phyloP scores from a whole-genome alignment of 1,140 invertebrate species.

The Drosophila tani region DNA sequence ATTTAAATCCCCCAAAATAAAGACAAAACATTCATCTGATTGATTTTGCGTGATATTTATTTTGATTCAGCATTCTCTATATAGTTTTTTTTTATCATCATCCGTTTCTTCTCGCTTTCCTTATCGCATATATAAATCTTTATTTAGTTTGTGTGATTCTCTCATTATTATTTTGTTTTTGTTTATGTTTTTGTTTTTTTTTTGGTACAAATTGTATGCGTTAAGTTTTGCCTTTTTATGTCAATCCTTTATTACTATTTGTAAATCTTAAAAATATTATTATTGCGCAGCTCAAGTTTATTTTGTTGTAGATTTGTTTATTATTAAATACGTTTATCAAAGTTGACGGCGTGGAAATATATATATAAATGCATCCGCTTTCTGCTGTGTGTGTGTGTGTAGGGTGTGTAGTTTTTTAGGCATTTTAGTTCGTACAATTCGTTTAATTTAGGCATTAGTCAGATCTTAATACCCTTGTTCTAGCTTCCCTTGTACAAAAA shows the following conservation, averaged over 20 bases:
- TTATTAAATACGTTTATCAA: slow-evolving; percentile 70
- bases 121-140: slow-evolving; percentile 66
- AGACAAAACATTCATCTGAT: slow-evolving; percentile 9
- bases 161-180: slow-evolving; percentile 43
- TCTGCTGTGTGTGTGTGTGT: slow-evolving; percentile 49
- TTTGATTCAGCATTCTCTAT: slow-evolving; percentile 74
- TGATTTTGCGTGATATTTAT: slow-evolving; percentile 76
- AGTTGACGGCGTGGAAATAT: slow-evolving; percentile 71
- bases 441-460: slow-evolving; percentile 45
- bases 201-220: slow-evolving; percentile 76
- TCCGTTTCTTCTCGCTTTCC: slow-evolving; percentile 37
- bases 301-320: slow-evolving; percentile 55
- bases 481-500: slow-evolving; percentile 69
- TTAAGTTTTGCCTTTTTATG: slow-evolving; percentile 51
- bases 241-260: slow-evolving; percentile 62
- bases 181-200: slow-evolving; percentile 39
- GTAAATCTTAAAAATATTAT: slow-evolving; percentile 77
- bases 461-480: slow-evolving; percentile 31
- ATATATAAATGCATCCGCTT: slow-evolving; percentile 77
- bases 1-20: not conserved
- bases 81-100: slow-evolving; percentile 42
- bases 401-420: slow-evolving; percentile 32
- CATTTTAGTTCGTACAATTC: slow-evolving; percentile 60
- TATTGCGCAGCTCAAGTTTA: slow-evolving; percentile 74
- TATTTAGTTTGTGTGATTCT: slow-evolving; percentile 62